phyloP scores from a whole-genome alignment of 2,888 invertebrate species.

The Leucoptera coffeella region DNA sequence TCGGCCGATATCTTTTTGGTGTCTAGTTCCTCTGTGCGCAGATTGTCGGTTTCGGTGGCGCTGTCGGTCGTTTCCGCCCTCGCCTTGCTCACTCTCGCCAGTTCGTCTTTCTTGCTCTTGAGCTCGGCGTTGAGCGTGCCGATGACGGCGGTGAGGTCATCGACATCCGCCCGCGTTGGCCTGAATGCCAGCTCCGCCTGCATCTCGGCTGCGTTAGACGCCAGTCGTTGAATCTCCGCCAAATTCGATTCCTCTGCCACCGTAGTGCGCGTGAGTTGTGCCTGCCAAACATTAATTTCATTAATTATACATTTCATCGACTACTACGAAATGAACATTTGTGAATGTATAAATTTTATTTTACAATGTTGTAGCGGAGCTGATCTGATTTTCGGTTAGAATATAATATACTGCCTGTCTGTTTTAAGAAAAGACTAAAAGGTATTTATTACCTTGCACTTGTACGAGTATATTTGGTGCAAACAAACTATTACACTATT shows the following conservation, averaged over 20 bases:
- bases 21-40: slow-evolving; percentile 14
- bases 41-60: slow-evolving; percentile 11
- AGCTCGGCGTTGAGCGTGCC: slow-evolving; percentile 21
- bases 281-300: slow-evolving; percentile 19
- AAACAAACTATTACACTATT: too few species aligned
- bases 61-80: slow-evolving; percentile 11
- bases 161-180: slow-evolving; percentile 50
- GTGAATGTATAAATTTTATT: too few species aligned
- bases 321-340: too few species aligned
- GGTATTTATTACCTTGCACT: too few species aligned
- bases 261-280: slow-evolving; percentile 29
- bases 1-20: slow-evolving; percentile 30
- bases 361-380: too few species aligned
- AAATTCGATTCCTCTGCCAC: slow-evolving; percentile 52
- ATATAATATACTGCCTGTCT: too few species aligned
- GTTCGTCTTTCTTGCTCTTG: slow-evolving; percentile 11
- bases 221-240: slow-evolving; percentile 51
- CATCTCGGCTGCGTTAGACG: slow-evolving; percentile 39
- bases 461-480: too few species aligned
- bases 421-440: too few species aligned
- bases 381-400: too few species aligned
- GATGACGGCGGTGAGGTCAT: slow-evolving; percentile 45
- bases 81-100: slow-evolving; percentile 11
- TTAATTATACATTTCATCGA: neutral
- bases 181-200: slow-evolving; percentile 54